Conservation (phyloP, 2,888 invertebrate species). For the Nipponacmea schrenckii region DNA sequence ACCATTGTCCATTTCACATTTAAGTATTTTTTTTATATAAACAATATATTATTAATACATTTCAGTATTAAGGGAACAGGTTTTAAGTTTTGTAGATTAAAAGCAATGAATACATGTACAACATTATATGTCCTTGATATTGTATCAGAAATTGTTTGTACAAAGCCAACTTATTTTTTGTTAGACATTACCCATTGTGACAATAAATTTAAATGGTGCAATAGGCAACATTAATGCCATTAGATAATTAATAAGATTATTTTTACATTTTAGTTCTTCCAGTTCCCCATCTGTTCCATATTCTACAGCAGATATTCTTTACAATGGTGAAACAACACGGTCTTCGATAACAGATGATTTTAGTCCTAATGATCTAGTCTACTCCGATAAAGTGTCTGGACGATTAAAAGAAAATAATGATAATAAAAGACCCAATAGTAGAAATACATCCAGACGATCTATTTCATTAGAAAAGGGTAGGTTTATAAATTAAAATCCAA, state of each 20-base stretch:
- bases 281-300: constrained; percentile 49
- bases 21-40: too few relatives aligned
- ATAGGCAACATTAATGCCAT: too few relatives aligned
- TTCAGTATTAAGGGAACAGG: too few relatives aligned
- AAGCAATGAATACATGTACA: too few relatives aligned
- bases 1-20: too few relatives aligned
- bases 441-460: constrained; percentile 34
- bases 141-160: too few relatives aligned
- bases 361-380: constrained; percentile 17
- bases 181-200: too few relatives aligned
- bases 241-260: not conserved
- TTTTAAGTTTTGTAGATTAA: too few relatives aligned
- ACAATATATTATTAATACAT: too few relatives aligned
- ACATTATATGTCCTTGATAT: too few relatives aligned
- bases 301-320: constrained; percentile 51
- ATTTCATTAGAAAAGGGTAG: constrained; percentile 47
- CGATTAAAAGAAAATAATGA: constrained; percentile 38
- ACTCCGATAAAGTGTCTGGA: constrained; percentile 29
- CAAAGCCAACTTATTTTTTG: too few relatives aligned
- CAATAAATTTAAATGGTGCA: too few relatives aligned
- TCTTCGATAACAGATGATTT: constrained; percentile 35
- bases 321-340: constrained; percentile 43
- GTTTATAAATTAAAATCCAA: not conserved
- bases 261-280: constrained; percentile 33
- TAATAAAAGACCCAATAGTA: constrained; percentile 25